Conservation (phyloP, 2,888 invertebrate species). For the Lithosia quadra region DNA sequence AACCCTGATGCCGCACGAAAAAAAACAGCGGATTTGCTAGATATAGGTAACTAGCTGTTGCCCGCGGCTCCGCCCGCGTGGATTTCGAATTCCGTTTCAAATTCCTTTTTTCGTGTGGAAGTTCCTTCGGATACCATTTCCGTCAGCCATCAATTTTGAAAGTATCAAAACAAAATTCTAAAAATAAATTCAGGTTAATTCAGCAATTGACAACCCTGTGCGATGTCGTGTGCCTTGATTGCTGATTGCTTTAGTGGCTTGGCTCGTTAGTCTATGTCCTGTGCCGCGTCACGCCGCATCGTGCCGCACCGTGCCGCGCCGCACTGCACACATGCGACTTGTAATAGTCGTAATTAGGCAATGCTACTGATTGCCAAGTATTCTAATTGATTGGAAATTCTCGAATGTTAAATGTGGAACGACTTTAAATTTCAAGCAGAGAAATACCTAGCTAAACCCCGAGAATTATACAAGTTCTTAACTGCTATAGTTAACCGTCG, state of each 20-base stretch:
- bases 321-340: constrained; percentile 27
- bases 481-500: no score
- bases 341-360: constrained; percentile 48
- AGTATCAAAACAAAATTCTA: neutral
- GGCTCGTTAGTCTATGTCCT: constrained; percentile 56
- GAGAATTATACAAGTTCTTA: neutral
- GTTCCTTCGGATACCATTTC: no score
- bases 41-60: no score
- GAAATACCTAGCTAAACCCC: neutral
- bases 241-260: constrained; percentile 65
- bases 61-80: no score
- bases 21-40: no score
- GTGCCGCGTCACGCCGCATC: constrained; percentile 18
- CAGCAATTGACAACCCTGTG: constrained; percentile 18
- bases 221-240: constrained; percentile 55
- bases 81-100: no score
- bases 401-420: constrained; percentile 9
- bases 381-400: constrained; percentile 44
- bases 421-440: constrained; percentile 1
- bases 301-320: constrained; percentile 20
- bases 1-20: no score
- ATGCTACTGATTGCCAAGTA: constrained; percentile 43
- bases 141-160: no score
- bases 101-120: no score
- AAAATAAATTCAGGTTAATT: neutral